A percentile compares a stretch with the other conserved stretches of the same genome.
Conservation (phyloP, 2,113 vertebrate species). For the Malurus melanocephalus region DNA sequence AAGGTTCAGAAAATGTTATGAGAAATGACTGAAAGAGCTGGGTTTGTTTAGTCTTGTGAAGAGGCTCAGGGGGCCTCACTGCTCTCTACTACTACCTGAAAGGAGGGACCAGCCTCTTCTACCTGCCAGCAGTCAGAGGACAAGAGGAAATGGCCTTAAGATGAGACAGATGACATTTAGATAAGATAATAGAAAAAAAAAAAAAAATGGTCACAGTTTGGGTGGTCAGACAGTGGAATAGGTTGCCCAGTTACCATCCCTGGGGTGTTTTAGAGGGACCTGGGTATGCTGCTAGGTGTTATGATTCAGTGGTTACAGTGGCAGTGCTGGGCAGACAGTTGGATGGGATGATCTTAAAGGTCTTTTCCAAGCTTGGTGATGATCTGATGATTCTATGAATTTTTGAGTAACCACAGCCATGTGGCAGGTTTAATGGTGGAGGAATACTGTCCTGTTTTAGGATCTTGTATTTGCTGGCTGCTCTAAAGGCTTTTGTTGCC, state of each 20-base stretch:
- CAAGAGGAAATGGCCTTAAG: rapidly evolving
- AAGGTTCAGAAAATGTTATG: neutral
- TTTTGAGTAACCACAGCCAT: constrained; percentile 76
- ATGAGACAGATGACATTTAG: neutral
- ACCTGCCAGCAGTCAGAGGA: neutral
- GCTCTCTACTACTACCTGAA: neutral
- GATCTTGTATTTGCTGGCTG: neutral
- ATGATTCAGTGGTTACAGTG: too few species aligned
- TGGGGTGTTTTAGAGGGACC: neutral
- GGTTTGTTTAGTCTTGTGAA: neutral
- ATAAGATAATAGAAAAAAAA: neutral
- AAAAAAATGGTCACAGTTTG: too few species aligned
- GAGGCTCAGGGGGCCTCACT: rapidly evolving
- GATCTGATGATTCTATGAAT: too few species aligned
- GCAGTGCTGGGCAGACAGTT: too few species aligned
- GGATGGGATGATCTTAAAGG: too few species aligned
- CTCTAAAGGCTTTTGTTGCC: neutral
- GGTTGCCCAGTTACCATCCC: neutral
- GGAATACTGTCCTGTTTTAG: rapidly evolving
- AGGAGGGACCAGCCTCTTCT: neutral
- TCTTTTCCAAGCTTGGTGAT: too few species aligned
- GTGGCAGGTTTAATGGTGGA: neutral
- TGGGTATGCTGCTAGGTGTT: neutral
- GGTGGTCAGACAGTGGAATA: neutral
- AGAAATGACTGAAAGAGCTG: neutral